Evolutionary conservation across 1,140 invertebrate species (phyloP), one percentile per base, ranked within the genome.

Genomic region (Sitobion miscanthi): DNA sequence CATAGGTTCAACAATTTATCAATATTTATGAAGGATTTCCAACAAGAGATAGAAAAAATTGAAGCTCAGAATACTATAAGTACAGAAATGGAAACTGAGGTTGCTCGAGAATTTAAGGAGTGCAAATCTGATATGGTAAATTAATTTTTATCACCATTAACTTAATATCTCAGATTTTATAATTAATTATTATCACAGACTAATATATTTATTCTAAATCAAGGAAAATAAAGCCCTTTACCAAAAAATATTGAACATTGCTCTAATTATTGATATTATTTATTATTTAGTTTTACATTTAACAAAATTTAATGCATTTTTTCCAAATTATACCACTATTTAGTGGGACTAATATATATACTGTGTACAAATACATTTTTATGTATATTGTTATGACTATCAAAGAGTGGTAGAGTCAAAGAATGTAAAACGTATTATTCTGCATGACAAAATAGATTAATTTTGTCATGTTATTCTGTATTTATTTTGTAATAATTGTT

Each of bases 111-210:
- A 49, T 92, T 92, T 83, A 92, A 92, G 25, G 90, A 92, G 38
- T 92, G 90, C 77, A 92, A 92, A 92, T 82, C 90, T 42, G 77
- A 92, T 52, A 82, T 92, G 90, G 90, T 92, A 82, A 9, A 23
- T n/a, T 20, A n/a, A 25, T 82, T 49, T 87, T n/a, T 52, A 21
- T 49, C 25, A n/a, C 14, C n/a, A n/a, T 52, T 52, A 9, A 1
- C 21, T 42, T 8, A 52, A 88, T 88, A 88, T 87, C 47, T n/a
- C 14, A 45, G n/a, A 35, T 62, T 30, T 6, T 62, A 62, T 30
- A 62, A 62, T 62, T 30, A 4, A 30, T 14, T 30, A 62, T 14
- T 30, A 62, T 69, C 30, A 30, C 11, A 69, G 30, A 69, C 62
- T 11, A 62, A 62, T 30, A 57, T 57, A 57, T 57, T 2, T 38